phyloP scores from a whole-genome alignment of 2,113 vertebrate species.

The Aepyceros melampus region DNA sequence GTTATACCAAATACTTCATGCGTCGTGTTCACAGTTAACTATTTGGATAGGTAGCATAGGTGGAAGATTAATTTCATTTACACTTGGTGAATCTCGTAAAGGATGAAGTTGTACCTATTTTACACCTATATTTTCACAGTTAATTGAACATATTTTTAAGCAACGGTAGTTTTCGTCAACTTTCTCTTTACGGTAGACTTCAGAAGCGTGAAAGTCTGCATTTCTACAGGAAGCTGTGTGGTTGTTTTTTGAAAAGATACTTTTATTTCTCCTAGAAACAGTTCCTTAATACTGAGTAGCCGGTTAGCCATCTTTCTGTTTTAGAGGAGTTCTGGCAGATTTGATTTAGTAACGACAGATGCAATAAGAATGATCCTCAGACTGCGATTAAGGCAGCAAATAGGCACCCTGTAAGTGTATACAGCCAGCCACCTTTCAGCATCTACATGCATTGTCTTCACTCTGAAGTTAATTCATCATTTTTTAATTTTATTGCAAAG shows the following conservation, averaged over 20 bases:
- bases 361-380: neutral
- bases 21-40: constrained; percentile 36
- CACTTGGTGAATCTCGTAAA: constrained; percentile 46
- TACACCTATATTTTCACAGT: constrained; percentile 30
- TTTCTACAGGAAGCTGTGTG: constrained; percentile 48
- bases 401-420: neutral
- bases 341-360: neutral
- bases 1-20: constrained; percentile 46
- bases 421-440: neutral
- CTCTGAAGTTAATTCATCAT: neutral
- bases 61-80: constrained; percentile 29
- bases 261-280: constrained; percentile 16
- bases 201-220: neutral
- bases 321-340: neutral
- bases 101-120: constrained; percentile 32
- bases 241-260: neutral
- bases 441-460: neutral
- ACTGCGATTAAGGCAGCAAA: neutral
- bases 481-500: neutral
- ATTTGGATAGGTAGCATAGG: constrained; percentile 40
- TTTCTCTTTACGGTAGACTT: constrained; percentile 55
- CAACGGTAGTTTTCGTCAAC: constrained; percentile 2
- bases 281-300: constrained; percentile 20
- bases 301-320: neutral
- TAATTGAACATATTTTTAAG: constrained; percentile 55